These are phyloP conservation scores for Ellobius talpinus DNA, from an alignment of 2,113 vertebrate genomes.

Conservation along the genomic window DNA sequence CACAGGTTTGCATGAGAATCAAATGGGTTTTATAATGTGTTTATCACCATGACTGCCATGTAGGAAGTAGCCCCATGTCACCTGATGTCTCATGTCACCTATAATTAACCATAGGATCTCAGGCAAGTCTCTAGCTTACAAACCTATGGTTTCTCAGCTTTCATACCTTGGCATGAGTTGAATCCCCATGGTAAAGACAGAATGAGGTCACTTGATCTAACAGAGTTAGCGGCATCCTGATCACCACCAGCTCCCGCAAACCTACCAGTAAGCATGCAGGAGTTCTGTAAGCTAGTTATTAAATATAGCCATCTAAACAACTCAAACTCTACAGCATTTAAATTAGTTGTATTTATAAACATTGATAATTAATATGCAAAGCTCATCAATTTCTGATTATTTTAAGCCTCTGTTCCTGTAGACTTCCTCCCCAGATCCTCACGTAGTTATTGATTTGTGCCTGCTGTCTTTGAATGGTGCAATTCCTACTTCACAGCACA, in stretches of 20 bases:
- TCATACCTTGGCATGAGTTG: neutral
- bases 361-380: neutral
- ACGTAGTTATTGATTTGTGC: too few species aligned
- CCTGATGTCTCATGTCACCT: neutral
- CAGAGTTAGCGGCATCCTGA: neutral
- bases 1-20: neutral
- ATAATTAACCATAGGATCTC: neutral
- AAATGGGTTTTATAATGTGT: neutral
- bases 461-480: neutral
- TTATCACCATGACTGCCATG: neutral
- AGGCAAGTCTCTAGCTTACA: conserved; percentile 2
- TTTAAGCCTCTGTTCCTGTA: neutral
- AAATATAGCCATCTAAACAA: conserved; percentile 26
- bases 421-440: neutral
- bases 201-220: neutral
- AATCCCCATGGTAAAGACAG: neutral
- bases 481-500: neutral
- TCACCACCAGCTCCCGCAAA: neutral
- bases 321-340: neutral
- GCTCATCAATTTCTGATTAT: neutral
- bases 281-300: neutral
- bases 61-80: neutral
- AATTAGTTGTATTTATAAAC: conserved; percentile 13
- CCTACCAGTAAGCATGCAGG: neutral
- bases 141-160: neutral